Evolutionary conservation across 2,113 vertebrate genomes (phyloP), one percentile per base, ranked within the genome.

Genomic region (Hippocampus barbouri): DNA sequence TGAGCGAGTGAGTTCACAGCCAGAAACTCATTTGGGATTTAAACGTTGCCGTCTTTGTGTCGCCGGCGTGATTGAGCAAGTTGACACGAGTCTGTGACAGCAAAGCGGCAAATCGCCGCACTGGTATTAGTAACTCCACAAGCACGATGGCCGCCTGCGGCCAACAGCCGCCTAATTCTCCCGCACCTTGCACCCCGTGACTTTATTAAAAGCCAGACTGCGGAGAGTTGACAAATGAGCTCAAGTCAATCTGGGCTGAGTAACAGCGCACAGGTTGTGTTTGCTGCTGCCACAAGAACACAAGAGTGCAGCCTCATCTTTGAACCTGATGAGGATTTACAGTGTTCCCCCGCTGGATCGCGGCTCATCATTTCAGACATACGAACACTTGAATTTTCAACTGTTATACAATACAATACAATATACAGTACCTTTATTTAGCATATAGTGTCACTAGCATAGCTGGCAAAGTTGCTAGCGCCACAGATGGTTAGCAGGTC

Each of bases 151-250:
- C 56, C 76, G 23, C 74, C 65, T 70, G 60, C 82, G 73, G 51
- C 79, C 73, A 66, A 64, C 80, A 73, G 66, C 77, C 68, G 64
- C 70, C 71, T 72, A 85, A 86, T 85, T 83, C 77, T 79, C 77
- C 73, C 70, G 73, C 79, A 72, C 82, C 76, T 83, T 83, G 34
- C 16, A 77, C 74, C 38, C 38, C n/a, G 64, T 65, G 71, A 81
- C 87, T 91, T 89, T 91, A 90, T 91, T 91, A 90, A 89, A 91
- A 85, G 79, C 73, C 80, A 81, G 77, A 89, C 86, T 23, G 77
- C 81, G 75, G 83, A 53, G 79, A 66, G 66, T 79, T 86, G 87
- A 90, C 86, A 89, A 91, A 90, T 89, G 85, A 91, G 85, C 79
- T 86, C 75, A 80, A 86, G 76, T 89, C 87, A 81, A 78, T 83